phyloP scores from a whole-genome alignment of 23 tunicate genomes.

The Trididemnum miniatum region DNA sequence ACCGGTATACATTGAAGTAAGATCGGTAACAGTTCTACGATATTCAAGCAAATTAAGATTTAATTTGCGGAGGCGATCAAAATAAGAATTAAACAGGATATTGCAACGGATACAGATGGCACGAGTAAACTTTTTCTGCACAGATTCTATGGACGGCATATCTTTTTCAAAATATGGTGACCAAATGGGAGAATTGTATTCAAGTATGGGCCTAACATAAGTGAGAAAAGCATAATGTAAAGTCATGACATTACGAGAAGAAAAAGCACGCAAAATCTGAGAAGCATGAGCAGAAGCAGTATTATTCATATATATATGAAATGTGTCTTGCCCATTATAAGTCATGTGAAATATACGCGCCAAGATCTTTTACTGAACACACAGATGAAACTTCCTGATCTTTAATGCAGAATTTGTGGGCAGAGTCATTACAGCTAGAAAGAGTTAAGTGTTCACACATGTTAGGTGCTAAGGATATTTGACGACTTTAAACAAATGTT shows the following conservation, averaged over 20 bases:
- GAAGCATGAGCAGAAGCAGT: background rate
- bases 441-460: background rate
- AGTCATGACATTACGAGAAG: background rate
- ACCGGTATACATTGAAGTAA: background rate
- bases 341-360: background rate
- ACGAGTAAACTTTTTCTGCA: constrained; percentile 1
- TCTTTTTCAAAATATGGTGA: constrained; percentile 2
- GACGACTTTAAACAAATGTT: background rate
- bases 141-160: background rate
- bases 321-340: background rate
- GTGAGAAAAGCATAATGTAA: background rate
- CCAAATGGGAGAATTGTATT: background rate
- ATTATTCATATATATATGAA: background rate
- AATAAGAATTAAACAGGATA: background rate
- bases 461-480: background rate
- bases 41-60: background rate
- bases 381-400: background rate
- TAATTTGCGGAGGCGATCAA: background rate
- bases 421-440: background rate
- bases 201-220: constrained; percentile 10
- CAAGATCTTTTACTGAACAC: background rate
- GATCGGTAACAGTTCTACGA: background rate
- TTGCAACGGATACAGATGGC: background rate
- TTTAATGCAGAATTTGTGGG: background rate
- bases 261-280: background rate